These are phyloP conservation scores for Ctenosaura bakeri DNA, from an alignment of 2,797 vertebrate species.

Conservation along the genomic window DNA sequence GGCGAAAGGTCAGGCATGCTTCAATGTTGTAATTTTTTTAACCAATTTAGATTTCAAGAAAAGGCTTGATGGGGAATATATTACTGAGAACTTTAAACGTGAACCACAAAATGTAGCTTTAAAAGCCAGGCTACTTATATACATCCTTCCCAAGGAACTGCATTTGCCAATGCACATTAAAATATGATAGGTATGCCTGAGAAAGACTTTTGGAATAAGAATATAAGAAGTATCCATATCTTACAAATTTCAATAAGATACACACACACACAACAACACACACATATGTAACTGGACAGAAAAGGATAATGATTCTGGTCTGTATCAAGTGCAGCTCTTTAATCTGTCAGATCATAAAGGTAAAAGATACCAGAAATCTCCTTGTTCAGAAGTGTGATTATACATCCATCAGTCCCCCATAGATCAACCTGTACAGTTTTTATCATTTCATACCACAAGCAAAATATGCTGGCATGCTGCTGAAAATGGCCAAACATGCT, in stretches of 20 bases:
- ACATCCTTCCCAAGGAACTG: conserved; percentile 53
- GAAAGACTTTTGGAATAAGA: neutral
- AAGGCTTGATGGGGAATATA: conserved; percentile 61
- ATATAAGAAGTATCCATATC: conserved; percentile 18
- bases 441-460: too few species aligned
- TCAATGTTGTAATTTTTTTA: conserved; percentile 58
- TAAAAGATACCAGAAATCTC: neutral
- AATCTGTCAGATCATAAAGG: neutral
- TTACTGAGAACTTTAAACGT: conserved; percentile 68
- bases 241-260: neutral
- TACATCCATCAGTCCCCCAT: neutral
- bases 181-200: conserved; percentile 25
- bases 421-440: neutral
- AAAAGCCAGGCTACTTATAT: neutral
- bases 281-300: conserved; percentile 21
- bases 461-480: neutral
- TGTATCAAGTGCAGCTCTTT: neutral
- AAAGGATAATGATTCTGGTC: neutral
- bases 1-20: conserved; percentile 59
- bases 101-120: conserved; percentile 56
- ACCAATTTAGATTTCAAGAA: conserved; percentile 62
- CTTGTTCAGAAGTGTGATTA: neutral
- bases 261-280: neutral
- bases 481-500: neutral
- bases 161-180: conserved; percentile 37